Evolutionary conservation across 2,888 invertebrate genomes (phyloP).

Genomic region (Magallana nippona): DNA sequence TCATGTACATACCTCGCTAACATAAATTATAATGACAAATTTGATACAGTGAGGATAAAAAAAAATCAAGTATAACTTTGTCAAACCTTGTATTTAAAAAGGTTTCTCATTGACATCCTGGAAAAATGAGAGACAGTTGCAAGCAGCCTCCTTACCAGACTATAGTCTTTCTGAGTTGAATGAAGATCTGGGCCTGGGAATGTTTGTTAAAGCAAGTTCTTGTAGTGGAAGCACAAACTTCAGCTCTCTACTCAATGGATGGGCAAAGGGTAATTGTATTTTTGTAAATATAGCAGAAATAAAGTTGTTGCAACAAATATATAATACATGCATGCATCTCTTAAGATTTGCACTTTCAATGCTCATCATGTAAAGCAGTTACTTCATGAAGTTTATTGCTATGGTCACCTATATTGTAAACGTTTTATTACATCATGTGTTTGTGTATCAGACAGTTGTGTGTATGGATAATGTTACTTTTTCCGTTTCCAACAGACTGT

Average conservation of each 20-base stretch:
- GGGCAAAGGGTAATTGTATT: conserved; percentile 10
- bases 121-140: neutral
- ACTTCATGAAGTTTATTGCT: too few relatives aligned
- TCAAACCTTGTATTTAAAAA: neutral
- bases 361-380: too few relatives aligned
- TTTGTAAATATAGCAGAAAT: neutral
- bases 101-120: neutral
- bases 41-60: too few relatives aligned
- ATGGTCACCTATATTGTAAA: too few relatives aligned
- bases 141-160: neutral
- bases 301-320: too few relatives aligned
- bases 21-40: too few relatives aligned
- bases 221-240: conserved; percentile 17
- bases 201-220: neutral
- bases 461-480: too few relatives aligned
- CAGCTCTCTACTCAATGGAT: neutral
- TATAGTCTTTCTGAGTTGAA: neutral
- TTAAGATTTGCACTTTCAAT: too few relatives aligned
- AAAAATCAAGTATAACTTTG: neutral
- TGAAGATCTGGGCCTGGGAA: conserved; percentile 16
- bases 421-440: too few relatives aligned
- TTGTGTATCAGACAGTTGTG: too few relatives aligned
- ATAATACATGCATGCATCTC: too few relatives aligned
- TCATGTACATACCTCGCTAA: neutral
- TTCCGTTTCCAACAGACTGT: conserved; percentile 37